Percentiles rank a stretch among this genome's conserved stretches.
These are phyloP conservation scores for Dipodomys stephensi DNA, from an alignment of 2,113 vertebrate species.

Conservation along the genomic window DNA sequence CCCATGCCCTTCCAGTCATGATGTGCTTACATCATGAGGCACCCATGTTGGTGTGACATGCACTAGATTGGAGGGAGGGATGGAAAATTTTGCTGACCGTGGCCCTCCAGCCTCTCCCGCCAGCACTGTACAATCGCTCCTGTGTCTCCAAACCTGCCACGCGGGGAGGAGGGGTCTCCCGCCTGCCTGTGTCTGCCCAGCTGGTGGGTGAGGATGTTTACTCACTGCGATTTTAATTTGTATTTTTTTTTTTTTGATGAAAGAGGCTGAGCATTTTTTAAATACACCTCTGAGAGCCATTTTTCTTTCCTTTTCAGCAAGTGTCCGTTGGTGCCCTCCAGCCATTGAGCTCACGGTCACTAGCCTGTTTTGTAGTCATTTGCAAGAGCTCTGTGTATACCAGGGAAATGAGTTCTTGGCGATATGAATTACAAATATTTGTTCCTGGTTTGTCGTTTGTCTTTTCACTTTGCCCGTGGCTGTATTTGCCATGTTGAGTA, in stretches of 20 bases:
- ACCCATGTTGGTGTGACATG: not conserved
- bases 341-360: not conserved
- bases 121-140: not conserved
- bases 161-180: not conserved
- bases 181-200: not conserved
- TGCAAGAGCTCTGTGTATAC: not conserved
- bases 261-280: not conserved
- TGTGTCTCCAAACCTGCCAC: not conserved
- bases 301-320: constrained; percentile 23
- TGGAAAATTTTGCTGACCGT: not conserved
- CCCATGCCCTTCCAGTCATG: not conserved
- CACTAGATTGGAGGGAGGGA: not conserved
- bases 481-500: constrained; percentile 38
- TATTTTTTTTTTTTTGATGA: constrained; percentile 21
- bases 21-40: not conserved
- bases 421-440: constrained; percentile 62
- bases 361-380: not conserved
- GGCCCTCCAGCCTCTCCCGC: not conserved
- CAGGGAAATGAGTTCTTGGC: constrained; percentile 26
- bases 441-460: constrained; percentile 44
- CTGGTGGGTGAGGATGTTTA: not conserved
- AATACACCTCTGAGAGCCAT: not conserved
- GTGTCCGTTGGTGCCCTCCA: not conserved
- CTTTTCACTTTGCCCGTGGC: constrained; percentile 25
- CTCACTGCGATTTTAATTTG: constrained; percentile 12